Evolutionary conservation across 30 jellyfish, hydroid and myxozoan genomes (phyloP), one percentile per base, ranked within the genome.

Genomic region (Cassiopea xamachana): DNA sequence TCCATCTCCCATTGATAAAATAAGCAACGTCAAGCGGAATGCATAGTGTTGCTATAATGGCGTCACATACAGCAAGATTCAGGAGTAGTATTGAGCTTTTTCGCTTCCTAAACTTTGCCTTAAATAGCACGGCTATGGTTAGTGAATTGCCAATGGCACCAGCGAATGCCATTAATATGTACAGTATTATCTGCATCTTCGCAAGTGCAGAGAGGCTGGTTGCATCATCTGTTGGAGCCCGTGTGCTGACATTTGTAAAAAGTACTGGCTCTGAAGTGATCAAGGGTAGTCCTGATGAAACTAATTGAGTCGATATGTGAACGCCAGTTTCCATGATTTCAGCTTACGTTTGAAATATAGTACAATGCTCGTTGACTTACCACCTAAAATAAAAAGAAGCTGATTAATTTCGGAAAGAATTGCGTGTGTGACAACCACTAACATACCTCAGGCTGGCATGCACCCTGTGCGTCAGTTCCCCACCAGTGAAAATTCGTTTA

Each of bases 31-130:
- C 97, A 45, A 91, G 91, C 27, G 97, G 97, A 3, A 91, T 77
- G 67, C 93, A 92, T 7, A 91, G 62, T 0, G 92, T 93, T 9
- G 97, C 88, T 5, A 91, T 84, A 7, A 83, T 43, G 39, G 78
- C 86, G 47, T 91, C 97, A 69, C 97, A 91, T 39, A 91, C 82
- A 1, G 97, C 97, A 47, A 91, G 88, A 74, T 91, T 91, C 19
- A 84, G 73, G 14, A 91, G 82, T 67, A 91, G 81, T 2, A 91
- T 91, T 7, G 97, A 91, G 81, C 97, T 91, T 46, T 71, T 83
- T 8, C 90, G 84, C 78, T 89, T 83, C 10, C 97, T 84, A 79
- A 51, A 81, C 71, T 76, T 60, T 44, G 91, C 83, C 60, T 91
- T 83, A 82, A 83, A 58, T 14, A 91, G 81, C 39, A 91, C 94